These are phyloP conservation scores for Julus scanicus DNA, from an alignment of 2,888 invertebrate species.

Conservation along the genomic window DNA sequence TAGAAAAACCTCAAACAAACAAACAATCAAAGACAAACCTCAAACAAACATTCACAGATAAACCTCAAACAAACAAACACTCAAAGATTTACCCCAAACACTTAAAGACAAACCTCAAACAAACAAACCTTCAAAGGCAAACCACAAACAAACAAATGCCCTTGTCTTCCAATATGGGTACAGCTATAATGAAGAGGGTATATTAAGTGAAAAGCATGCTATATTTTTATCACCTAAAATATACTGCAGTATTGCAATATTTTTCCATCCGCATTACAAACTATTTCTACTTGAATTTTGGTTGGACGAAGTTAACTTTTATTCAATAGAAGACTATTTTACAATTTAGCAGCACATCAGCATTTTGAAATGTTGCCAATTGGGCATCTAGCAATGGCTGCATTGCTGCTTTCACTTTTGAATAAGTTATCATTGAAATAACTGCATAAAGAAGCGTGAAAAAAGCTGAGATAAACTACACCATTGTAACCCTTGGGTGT, in stretches of 20 bases:
- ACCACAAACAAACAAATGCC: too few relatives aligned
- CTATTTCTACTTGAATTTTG: neutral
- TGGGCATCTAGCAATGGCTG: neutral
- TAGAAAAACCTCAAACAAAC: too few relatives aligned
- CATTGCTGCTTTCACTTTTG: constrained; percentile 27
- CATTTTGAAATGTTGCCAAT: constrained; percentile 43
- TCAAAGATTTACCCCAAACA: too few relatives aligned
- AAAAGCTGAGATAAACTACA: constrained; percentile 4
- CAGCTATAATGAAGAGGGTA: too few relatives aligned
- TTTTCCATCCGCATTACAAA: neutral
- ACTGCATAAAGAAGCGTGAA: constrained; percentile 40
- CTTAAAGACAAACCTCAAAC: too few relatives aligned
- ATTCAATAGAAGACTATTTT: neutral
- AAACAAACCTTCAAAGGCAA: too few relatives aligned
- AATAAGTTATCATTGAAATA: constrained; percentile 40
- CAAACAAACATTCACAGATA: too few relatives aligned
- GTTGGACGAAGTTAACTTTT: neutral
- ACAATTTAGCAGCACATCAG: constrained; percentile 31
- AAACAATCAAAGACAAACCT: too few relatives aligned
- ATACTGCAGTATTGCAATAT: neutral
- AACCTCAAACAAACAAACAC: too few relatives aligned
- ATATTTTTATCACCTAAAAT: too few relatives aligned
- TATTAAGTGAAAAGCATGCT: too few relatives aligned
- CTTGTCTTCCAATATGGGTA: too few relatives aligned
- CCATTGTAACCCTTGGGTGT: constrained; percentile 36